These are phyloP conservation scores for Drosophila acutilabella DNA, from an alignment of 2,888 invertebrate genomes.

Conservation along the genomic window DNA sequence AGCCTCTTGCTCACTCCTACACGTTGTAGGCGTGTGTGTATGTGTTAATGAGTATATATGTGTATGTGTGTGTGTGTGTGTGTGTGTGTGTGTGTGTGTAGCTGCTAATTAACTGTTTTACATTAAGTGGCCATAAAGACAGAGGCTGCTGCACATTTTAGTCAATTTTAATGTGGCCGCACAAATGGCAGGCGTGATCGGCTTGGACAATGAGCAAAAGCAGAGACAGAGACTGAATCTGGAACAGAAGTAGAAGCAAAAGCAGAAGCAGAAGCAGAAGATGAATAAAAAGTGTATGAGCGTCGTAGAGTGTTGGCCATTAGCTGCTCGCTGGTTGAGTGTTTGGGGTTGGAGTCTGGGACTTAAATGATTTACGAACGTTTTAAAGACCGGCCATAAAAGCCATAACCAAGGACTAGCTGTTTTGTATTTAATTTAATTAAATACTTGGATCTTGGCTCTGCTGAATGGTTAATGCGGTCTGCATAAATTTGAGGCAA, in stretches of 20 bases:
- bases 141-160: conserved; percentile 59
- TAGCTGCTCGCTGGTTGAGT: conserved; percentile 33
- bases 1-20: not conserved
- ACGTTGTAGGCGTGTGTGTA: not conserved
- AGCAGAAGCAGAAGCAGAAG: not conserved
- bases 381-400: conserved; percentile 72
- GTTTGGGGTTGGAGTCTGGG: conserved; percentile 20
- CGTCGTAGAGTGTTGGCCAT: conserved; percentile 28
- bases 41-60: conserved; percentile 13
- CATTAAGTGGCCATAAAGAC: conserved; percentile 78
- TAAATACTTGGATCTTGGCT: conserved; percentile 66
- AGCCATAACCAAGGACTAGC: conserved; percentile 26
- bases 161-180: conserved; percentile 72
- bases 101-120: conserved; percentile 79
- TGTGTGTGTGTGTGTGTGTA: conserved; percentile 45
- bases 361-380: conserved; percentile 72
- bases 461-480: conserved; percentile 72
- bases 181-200: conserved; percentile 72
- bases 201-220: conserved; percentile 64
- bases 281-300: conserved; percentile 1
- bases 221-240: not conserved
- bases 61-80: conserved; percentile 14
- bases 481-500: conserved; percentile 73
- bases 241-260: not conserved
- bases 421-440: conserved; percentile 72